These are phyloP conservation scores for Andrena haemorrhoa DNA, from an alignment of 2,888 invertebrate species.

Conservation along the genomic window DNA sequence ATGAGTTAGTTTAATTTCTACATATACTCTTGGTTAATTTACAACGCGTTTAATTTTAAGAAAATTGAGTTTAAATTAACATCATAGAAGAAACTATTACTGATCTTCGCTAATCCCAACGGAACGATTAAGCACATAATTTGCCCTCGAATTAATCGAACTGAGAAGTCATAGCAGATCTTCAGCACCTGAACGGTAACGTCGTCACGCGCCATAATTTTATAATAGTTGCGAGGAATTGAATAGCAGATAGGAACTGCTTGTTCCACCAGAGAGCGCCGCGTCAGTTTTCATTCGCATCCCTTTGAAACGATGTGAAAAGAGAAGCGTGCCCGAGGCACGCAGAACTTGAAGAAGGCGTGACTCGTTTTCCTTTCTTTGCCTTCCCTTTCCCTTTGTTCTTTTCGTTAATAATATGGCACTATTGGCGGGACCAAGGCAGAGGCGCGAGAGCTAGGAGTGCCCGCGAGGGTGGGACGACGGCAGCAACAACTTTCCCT, in stretches of 20 bases:
- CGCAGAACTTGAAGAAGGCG: background rate
- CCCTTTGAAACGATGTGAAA: background rate
- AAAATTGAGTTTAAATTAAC: no score
- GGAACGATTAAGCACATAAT: no score
- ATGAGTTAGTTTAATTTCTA: no score
- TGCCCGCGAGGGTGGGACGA: constrained; percentile 35
- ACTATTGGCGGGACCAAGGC: constrained; percentile 29
- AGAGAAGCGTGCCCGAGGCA: background rate
- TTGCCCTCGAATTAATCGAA: no score
- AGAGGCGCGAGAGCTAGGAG: constrained; percentile 15
- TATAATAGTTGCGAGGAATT: background rate
- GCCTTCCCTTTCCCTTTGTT: background rate
- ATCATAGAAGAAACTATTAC: no score
- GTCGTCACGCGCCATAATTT: background rate
- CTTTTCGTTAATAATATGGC: constrained; percentile 40
- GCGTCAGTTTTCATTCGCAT: background rate
- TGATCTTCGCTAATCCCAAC: no score
- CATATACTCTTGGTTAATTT: no score
- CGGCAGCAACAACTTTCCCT: constrained; percentile 42
- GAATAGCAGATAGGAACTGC: background rate
- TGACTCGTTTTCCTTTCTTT: background rate
- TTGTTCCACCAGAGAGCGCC: background rate
- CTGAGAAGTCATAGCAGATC: no score
- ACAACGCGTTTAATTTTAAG: no score
- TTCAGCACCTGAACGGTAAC: background rate